Conservation (phyloP, 2,888 invertebrate species). For the Choristoneura rosaceana region DNA sequence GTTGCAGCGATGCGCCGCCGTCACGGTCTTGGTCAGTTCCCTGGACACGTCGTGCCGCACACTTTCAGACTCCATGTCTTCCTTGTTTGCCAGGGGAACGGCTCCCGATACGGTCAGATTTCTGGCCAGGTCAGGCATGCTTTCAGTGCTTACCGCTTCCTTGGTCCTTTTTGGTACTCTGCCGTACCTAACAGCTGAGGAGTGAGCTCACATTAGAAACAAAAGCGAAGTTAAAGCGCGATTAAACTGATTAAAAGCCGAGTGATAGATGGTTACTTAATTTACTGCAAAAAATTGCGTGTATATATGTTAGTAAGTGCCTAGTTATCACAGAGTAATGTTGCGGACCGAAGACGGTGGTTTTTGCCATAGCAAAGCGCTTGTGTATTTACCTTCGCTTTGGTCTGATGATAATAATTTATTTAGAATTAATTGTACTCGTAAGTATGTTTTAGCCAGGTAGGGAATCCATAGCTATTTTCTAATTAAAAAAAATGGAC, state of each 20-base stretch:
- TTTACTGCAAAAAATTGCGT: too few relatives aligned
- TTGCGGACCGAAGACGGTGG: not conserved
- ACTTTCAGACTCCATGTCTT: constrained; percentile 51
- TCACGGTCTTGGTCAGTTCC: constrained; percentile 79
- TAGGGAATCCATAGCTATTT: not conserved
- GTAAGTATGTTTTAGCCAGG: too few relatives aligned
- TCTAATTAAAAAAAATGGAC: not conserved
- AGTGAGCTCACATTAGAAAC: constrained; percentile 49
- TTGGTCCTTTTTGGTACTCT: constrained; percentile 97
- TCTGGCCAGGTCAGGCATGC: constrained; percentile 55
- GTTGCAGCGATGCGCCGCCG: constrained; percentile 92
- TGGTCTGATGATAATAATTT: not conserved
- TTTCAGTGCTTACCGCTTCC: constrained; percentile 79
- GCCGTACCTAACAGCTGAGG: constrained; percentile 97
- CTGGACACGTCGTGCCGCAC: constrained; percentile 56
- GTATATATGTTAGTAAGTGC: not conserved
- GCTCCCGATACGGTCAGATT: constrained; percentile 44
- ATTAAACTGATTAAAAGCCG: not conserved
- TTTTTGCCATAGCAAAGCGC: too few relatives aligned
- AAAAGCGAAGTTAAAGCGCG: constrained; percentile 7
- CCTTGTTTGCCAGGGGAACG: constrained; percentile 46
- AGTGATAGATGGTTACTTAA: too few relatives aligned
- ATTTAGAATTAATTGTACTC: too few relatives aligned
- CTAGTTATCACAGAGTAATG: not conserved
- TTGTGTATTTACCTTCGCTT: not conserved